These are phyloP conservation scores for Numenius phaeopus DNA, from an alignment of 2,797 vertebrate species.

Conservation along the genomic window DNA sequence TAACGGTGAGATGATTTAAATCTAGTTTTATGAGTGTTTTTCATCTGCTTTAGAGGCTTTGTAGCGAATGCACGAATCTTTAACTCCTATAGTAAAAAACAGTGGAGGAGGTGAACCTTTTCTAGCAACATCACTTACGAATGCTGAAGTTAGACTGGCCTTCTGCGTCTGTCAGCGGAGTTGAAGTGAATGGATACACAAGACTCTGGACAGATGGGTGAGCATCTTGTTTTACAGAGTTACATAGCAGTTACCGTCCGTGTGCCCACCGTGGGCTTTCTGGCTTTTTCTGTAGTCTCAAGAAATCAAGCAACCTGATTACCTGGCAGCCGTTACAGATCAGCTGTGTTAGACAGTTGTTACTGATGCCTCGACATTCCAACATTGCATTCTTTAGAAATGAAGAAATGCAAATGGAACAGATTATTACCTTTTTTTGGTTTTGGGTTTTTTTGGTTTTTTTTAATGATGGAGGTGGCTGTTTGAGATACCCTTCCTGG, in stretches of 20 bases:
- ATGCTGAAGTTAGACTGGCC: background rate
- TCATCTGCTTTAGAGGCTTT: background rate
- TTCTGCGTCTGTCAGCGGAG: background rate
- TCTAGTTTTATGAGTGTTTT: background rate
- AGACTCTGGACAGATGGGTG: background rate
- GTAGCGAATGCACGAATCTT: background rate
- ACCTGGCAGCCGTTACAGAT: background rate
- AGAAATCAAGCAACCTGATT: background rate
- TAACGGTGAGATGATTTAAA: background rate
- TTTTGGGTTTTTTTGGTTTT: background rate
- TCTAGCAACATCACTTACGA: background rate
- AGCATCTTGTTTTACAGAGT: background rate
- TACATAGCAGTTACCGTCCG: rapidly evolving
- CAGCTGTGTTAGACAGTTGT: background rate
- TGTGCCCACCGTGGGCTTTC: background rate
- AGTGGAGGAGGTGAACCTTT: background rate
- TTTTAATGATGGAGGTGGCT: background rate
- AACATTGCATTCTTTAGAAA: background rate
- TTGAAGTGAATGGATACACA: background rate
- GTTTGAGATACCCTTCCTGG: background rate
- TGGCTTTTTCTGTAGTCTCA: background rate
- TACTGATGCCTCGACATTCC: background rate
- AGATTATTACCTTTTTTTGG: background rate
- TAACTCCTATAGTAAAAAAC: background rate
- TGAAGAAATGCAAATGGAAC: background rate